These are phyloP conservation scores for Brassicogethes aeneus DNA, from an alignment of 2,888 invertebrate species.

Conservation along the genomic window DNA sequence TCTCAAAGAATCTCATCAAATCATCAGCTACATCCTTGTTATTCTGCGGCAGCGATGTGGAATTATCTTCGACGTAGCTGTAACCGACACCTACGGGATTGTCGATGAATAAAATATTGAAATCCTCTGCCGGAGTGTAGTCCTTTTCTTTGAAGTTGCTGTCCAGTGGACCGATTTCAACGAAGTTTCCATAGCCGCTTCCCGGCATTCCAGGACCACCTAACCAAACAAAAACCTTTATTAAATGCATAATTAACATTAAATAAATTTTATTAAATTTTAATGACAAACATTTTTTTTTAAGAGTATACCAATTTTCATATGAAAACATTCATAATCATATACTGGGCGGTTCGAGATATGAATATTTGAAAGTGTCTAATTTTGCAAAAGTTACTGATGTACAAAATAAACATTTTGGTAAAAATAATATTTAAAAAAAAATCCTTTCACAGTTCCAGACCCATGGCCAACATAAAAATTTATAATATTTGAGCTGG, in stretches of 20 bases:
- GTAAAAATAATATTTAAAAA: too few relatives aligned
- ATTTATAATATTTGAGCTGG: too few relatives aligned
- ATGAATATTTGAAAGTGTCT: too few relatives aligned
- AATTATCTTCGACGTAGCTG: slow-evolving; percentile 60
- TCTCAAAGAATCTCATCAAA: slow-evolving; percentile 60
- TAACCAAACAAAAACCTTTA: slow-evolving; percentile 42
- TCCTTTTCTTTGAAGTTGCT: slow-evolving; percentile 44
- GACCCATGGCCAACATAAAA: too few relatives aligned
- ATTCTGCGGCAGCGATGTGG: slow-evolving; percentile 42
- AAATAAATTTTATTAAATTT: background rate
- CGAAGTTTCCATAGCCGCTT: slow-evolving; percentile 62
- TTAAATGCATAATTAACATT: background rate
- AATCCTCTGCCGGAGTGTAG: slow-evolving; percentile 45
- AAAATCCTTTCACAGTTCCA: too few relatives aligned
- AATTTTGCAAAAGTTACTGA: too few relatives aligned
- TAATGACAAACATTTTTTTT: too few relatives aligned
- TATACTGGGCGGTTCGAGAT: too few relatives aligned
- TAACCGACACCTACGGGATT: slow-evolving; percentile 84
- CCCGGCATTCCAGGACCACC: slow-evolving; percentile 46
- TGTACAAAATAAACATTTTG: too few relatives aligned
- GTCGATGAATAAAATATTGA: slow-evolving; percentile 74
- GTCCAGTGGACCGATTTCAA: slow-evolving; percentile 69
- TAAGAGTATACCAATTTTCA: too few relatives aligned
- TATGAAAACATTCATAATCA: too few relatives aligned
- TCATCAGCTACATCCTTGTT: slow-evolving; percentile 62